Evolutionary conservation across 2,113 vertebrate species (phyloP), one percentile per base, ranked within the genome.

Genomic region (Fregetta grallaria): DNA sequence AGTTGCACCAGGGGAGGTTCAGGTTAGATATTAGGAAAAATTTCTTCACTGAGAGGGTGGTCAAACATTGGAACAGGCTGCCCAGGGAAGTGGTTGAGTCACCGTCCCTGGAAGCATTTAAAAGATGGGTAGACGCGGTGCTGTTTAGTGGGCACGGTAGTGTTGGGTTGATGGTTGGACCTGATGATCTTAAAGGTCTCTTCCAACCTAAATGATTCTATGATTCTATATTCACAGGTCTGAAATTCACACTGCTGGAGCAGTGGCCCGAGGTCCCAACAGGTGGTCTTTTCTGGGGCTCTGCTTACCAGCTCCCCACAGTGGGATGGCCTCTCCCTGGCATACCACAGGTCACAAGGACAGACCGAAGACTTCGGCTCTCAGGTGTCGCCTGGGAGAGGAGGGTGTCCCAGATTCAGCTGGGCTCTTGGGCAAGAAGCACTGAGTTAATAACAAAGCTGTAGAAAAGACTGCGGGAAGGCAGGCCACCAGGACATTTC

Each of bases 221-320:
- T 38, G 38, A 38, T 38, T 38, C 38, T 38, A 38, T 38, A 38
- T 72, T 79, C 47, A n/a, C 8, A 42, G 4, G 4, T 45, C 50
- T 78, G 38, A 38, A 38, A 38, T 38, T 38, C 38, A 38, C 38
- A 38, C 38, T 38, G 45, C n/a, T 50, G 61, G 70, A 81, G 70
- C 1, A 0, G 14, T 62, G 56, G 38, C 47, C 29, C 1, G 8
- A 59, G 36, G n/a, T 26, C 25, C n/a, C 7, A 4, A 38, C 36
- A 62, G 25, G 23, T 38, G 59, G n/a, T 38, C 36, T 26, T 61
- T 61, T 38, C 36, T 62, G 59, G 25, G 59, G 59, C 59, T 62
- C 59, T 38, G 36, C 59, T 38, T 62, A n/a, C 59, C 59, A 61
- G 58, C n/a, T 61, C n/a, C n/a, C 58, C 58, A 36, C 58, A 36